phyloP scores from a whole-genome alignment of 2,888 invertebrate genomes.

The Coelopa pilipes region DNA sequence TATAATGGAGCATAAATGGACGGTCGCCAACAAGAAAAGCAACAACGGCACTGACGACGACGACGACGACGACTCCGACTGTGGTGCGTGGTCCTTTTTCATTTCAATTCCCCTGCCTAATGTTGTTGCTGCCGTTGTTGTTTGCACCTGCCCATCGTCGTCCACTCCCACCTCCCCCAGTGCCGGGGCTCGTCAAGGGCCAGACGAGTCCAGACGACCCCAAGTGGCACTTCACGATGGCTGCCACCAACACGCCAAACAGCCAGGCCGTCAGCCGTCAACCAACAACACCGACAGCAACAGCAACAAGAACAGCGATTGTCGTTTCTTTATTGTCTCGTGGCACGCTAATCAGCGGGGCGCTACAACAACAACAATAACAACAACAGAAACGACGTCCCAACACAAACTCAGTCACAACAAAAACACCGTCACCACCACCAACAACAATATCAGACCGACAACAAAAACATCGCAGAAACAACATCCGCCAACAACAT shows the following conservation, averaged over 20 bases:
- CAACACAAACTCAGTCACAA: too few species aligned
- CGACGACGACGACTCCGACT: neutral
- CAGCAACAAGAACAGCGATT: neutral
- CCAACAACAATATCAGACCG: too few species aligned
- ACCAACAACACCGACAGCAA: too few species aligned
- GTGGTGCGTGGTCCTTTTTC: conserved; percentile 10
- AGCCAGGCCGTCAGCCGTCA: neutral
- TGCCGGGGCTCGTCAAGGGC: neutral
- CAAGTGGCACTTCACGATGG: conserved; percentile 27
- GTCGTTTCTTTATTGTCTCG: conserved; percentile 30
- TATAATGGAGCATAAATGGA: too few species aligned
- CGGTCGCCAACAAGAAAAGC: neutral
- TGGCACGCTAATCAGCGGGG: conserved; percentile 32
- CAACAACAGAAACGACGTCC: neutral
- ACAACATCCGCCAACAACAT: neutral
- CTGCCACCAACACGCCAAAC: conserved; percentile 10
- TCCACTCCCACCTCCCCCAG: neutral
- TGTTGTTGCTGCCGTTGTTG: conserved; percentile 17
- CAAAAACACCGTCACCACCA: too few species aligned
- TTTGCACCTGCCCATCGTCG: neutral
- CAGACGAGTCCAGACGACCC: conserved; percentile 6
- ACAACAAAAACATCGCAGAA: neutral
- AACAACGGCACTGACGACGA: neutral
- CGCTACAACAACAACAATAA: neutral
- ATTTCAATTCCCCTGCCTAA: neutral